Evolutionary conservation across 2,888 invertebrate genomes (phyloP).

Genomic region (Smittia sp.): DNA sequence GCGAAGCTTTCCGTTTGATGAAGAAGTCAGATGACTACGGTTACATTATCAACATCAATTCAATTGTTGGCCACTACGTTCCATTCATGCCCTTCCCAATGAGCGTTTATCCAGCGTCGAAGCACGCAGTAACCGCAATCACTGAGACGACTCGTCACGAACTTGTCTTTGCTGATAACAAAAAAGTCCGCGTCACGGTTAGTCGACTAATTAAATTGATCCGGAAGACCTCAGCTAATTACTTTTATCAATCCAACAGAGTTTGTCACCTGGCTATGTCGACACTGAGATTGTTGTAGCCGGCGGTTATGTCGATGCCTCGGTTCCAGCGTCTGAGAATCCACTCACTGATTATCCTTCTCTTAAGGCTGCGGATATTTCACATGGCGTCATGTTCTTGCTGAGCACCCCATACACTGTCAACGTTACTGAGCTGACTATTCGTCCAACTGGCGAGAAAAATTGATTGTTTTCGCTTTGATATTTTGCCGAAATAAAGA

Average conservation of each 20-base stretch:
- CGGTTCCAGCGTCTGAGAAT: too few relatives aligned
- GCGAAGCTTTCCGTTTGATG: slow-evolving; percentile 56
- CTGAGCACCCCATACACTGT: slow-evolving; percentile 42
- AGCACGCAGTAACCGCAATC: slow-evolving; percentile 50
- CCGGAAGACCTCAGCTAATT: not conserved
- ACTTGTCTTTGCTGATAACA: slow-evolving; percentile 45
- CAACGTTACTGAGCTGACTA: slow-evolving; percentile 25
- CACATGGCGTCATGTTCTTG: slow-evolving; percentile 46
- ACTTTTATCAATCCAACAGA: too few relatives aligned
- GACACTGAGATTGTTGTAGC: slow-evolving; percentile 51
- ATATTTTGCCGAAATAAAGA: too few relatives aligned
- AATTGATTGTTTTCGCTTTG: not conserved
- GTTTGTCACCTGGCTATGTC: slow-evolving; percentile 55
- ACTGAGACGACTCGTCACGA: slow-evolving; percentile 51
- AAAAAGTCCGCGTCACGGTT: slow-evolving; percentile 51
- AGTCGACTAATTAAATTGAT: slow-evolving; percentile 42
- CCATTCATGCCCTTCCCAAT: not conserved
- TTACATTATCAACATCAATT: slow-evolving; percentile 53
- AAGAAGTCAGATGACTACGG: slow-evolving; percentile 51
- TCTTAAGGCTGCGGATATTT: slow-evolving; percentile 47
- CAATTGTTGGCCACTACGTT: slow-evolving; percentile 42
- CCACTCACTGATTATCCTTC: too few relatives aligned
- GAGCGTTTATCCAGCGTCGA: slow-evolving; percentile 50
- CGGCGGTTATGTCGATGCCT: slow-evolving; percentile 43
- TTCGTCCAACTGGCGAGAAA: slow-evolving; percentile 38